Conservation (phyloP, 2,113 vertebrate genomes). For the Promerops cafer region DNA sequence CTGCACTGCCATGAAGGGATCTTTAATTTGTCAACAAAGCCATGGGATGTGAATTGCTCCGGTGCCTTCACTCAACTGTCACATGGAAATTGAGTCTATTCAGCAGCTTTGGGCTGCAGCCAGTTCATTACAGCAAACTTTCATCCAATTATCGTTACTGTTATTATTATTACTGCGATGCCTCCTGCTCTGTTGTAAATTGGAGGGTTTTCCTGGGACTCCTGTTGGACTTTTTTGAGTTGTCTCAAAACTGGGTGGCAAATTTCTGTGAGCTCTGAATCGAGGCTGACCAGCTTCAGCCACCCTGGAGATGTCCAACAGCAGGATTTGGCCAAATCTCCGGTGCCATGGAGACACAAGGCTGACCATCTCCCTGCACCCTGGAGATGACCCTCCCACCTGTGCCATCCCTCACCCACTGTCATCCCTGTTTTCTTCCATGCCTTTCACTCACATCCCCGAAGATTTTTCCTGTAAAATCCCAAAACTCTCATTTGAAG, state of each 20-base stretch:
- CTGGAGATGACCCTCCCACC: not conserved
- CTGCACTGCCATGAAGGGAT: not conserved
- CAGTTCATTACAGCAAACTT: not conserved
- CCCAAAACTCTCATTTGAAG: not conserved
- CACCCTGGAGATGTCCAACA: not conserved
- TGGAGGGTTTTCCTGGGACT: not conserved
- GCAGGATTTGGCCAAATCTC: not conserved
- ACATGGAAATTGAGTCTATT: not conserved
- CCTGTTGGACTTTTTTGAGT: not conserved
- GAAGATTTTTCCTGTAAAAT: not conserved
- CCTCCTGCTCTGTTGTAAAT: not conserved
- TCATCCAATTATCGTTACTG: not conserved
- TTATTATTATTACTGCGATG: not conserved
- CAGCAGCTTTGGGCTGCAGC: not conserved
- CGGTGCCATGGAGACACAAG: not conserved
- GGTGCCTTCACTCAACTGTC: not conserved
- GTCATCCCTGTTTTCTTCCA: not conserved
- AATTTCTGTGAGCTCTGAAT: not conserved
- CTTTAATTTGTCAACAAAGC: not conserved
- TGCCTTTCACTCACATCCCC: not conserved
- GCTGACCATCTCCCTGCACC: not conserved
- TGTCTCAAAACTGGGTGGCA: not conserved
- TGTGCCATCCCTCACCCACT: not conserved
- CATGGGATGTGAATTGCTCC: not conserved
- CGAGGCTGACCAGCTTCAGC: accelerated